phyloP scores from a whole-genome alignment of 1,140 invertebrate genomes.

The Pseudomyrmex cubaensis region DNA sequence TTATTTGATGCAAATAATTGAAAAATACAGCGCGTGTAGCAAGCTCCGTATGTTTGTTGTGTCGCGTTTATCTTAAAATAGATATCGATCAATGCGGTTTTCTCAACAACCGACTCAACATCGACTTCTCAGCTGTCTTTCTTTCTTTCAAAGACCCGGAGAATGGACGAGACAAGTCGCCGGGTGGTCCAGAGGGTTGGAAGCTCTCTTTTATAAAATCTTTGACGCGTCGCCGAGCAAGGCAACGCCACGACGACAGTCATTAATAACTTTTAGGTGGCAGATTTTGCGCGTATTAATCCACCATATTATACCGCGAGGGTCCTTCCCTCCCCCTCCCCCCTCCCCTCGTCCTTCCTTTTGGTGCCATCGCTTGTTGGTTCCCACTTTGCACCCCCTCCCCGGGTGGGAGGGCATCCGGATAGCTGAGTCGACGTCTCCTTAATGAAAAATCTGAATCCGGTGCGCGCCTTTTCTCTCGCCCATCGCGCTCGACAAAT shows the following conservation, averaged over 20 bases:
- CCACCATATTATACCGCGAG: slow-evolving; percentile 83
- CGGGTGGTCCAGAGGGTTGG: slow-evolving; percentile 65
- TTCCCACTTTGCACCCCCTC: slow-evolving; percentile 54
- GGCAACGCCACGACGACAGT: slow-evolving; percentile 74
- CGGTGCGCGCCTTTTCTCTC: slow-evolving; percentile 71
- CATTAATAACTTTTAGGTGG: slow-evolving; percentile 86
- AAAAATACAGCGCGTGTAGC: too few species aligned
- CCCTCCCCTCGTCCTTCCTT: slow-evolving; percentile 63
- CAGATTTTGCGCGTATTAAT: slow-evolving; percentile 85
- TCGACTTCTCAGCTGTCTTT: slow-evolving; percentile 64
- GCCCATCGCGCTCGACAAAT: slow-evolving; percentile 64
- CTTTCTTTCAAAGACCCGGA: slow-evolving; percentile 58
- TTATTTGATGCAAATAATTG: too few species aligned
- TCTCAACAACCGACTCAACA: not conserved
- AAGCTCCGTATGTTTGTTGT: not conserved
- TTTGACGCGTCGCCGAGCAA: slow-evolving; percentile 81
- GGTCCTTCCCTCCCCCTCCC: not conserved
- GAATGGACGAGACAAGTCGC: slow-evolving; percentile 60
- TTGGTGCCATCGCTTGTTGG: slow-evolving; percentile 62
- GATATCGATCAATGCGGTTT: not conserved
- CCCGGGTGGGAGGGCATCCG: slow-evolving; percentile 67
- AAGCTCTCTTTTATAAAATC: slow-evolving; percentile 82
- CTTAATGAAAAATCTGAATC: slow-evolving; percentile 85
- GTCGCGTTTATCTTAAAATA: too few species aligned
- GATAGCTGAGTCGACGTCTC: slow-evolving; percentile 85